Conservation (phyloP, 1,140 invertebrate species). For the Drosophila santomea region DNA sequence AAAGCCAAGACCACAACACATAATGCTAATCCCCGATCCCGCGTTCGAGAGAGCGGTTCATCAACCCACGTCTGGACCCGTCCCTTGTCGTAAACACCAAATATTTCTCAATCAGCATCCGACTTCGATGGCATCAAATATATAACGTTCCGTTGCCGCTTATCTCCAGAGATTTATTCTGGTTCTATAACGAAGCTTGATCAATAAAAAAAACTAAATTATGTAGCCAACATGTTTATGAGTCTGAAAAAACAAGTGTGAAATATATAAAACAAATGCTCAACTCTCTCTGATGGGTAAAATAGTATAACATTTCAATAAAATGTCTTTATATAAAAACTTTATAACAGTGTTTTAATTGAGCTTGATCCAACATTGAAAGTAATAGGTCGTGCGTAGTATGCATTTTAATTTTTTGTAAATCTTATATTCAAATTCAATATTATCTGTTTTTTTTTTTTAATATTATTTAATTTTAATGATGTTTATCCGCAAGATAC, state of each 20-base stretch:
- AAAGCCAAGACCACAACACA: conserved; percentile 16
- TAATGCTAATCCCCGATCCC: conserved; percentile 40
- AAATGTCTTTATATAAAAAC: neutral
- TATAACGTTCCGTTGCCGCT: conserved; percentile 53
- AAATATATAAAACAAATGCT: conserved; percentile 4
- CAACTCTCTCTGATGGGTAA: neutral
- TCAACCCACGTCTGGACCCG: conserved; percentile 50
- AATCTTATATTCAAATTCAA: no score
- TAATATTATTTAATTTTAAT: conserved; percentile 32
- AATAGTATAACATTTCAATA: conserved; percentile 1
- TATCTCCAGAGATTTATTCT: conserved; percentile 32
- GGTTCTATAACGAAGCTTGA: conserved; percentile 38
- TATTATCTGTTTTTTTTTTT: conserved; percentile 15
- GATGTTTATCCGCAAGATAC: conserved; percentile 31
- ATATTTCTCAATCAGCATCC: conserved; percentile 54
- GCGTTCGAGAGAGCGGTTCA: conserved; percentile 29
- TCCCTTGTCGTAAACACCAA: conserved; percentile 32
- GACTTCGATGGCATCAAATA: conserved; percentile 29
- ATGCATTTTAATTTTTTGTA: no score
- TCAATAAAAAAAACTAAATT: conserved; percentile 65
- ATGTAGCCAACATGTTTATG: conserved; percentile 67
- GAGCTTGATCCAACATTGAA: no score
- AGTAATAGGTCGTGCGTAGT: no score
- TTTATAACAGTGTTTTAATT: neutral
- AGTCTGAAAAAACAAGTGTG: conserved; percentile 14